A percentile compares a stretch with the other conserved stretches of the same genome.
Conservation (phyloP, 2,888 invertebrate species). For the Machimus rusticus region DNA sequence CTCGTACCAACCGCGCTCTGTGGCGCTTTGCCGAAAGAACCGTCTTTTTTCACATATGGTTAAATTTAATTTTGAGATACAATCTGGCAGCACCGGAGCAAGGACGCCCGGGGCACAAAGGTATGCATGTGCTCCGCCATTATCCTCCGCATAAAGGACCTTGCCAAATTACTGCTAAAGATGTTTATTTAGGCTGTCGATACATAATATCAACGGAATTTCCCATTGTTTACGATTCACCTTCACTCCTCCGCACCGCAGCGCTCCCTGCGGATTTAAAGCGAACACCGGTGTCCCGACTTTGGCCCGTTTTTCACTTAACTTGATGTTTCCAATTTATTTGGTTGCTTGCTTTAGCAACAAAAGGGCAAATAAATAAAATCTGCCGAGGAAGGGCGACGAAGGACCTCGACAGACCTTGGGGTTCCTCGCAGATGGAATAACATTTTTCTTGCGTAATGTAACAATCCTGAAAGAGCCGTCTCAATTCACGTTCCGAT, state of each 20-base stretch:
- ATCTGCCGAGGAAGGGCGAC: not conserved
- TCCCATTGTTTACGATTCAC: not conserved
- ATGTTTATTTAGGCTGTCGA: slow-evolving; percentile 10
- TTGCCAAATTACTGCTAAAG: not conserved
- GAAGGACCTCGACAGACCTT: not conserved
- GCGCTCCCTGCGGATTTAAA: not conserved
- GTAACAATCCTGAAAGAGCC: not conserved
- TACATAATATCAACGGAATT: not conserved
- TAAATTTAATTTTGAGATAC: not conserved
- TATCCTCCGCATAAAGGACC: not conserved
- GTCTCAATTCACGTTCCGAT: not conserved
- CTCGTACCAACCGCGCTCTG: not conserved
- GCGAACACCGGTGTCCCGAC: not conserved
- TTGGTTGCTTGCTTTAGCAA: slow-evolving; percentile 4
- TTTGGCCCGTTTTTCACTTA: not conserved
- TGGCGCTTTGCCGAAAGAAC: not conserved
- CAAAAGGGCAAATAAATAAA: not conserved
- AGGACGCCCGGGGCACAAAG: not conserved
- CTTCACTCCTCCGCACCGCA: not conserved
- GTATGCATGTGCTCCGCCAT: not conserved
- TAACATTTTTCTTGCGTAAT: not conserved
- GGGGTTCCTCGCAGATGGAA: not conserved
- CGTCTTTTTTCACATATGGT: not conserved
- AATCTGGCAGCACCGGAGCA: not conserved
- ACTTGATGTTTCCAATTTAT: slow-evolving; percentile 3